Evolutionary conservation across 2,888 invertebrate genomes (phyloP).

Genomic region (Phaonia tiefii): DNA sequence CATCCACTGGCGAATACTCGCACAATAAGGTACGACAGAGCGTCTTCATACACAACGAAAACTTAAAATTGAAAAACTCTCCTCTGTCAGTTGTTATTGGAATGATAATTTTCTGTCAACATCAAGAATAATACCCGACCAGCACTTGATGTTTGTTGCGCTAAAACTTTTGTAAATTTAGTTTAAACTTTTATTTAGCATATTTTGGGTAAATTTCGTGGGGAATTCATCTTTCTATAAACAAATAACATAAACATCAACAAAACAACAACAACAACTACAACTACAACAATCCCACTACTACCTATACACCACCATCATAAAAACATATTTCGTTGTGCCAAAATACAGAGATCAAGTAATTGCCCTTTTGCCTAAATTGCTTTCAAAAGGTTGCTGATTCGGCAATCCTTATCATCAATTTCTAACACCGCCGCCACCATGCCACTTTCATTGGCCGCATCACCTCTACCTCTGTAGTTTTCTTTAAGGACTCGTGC

Average conservation of each 20-base stretch:
- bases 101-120: slow-evolving; percentile 61
- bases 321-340: slow-evolving; percentile 13
- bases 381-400: slow-evolving; percentile 51
- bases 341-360: not conserved
- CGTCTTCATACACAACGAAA: not conserved
- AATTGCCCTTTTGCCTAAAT: slow-evolving; percentile 48
- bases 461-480: slow-evolving; percentile 38
- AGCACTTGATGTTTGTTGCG: slow-evolving; percentile 39
- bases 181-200: slow-evolving; percentile 69
- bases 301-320: slow-evolving; percentile 23
- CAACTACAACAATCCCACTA: too few species aligned
- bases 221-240: slow-evolving; percentile 40
- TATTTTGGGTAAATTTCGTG: slow-evolving; percentile 62
- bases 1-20: slow-evolving; percentile 6
- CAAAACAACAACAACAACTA: slow-evolving; percentile 38
- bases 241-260: slow-evolving; percentile 62
- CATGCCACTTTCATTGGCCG: not conserved
- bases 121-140: slow-evolving; percentile 6
- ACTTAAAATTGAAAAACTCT: not conserved
- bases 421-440: not conserved
- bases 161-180: slow-evolving; percentile 66
- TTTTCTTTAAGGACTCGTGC: slow-evolving; percentile 17
- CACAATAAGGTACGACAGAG: slow-evolving; percentile 8
- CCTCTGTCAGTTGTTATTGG: slow-evolving; percentile 33
- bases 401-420: slow-evolving; percentile 24